A percentile compares a stretch with the other conserved stretches of the same genome.
These are phyloP conservation scores for Marmota monax DNA, from an alignment of 2,113 vertebrate species.

Conservation along the genomic window DNA sequence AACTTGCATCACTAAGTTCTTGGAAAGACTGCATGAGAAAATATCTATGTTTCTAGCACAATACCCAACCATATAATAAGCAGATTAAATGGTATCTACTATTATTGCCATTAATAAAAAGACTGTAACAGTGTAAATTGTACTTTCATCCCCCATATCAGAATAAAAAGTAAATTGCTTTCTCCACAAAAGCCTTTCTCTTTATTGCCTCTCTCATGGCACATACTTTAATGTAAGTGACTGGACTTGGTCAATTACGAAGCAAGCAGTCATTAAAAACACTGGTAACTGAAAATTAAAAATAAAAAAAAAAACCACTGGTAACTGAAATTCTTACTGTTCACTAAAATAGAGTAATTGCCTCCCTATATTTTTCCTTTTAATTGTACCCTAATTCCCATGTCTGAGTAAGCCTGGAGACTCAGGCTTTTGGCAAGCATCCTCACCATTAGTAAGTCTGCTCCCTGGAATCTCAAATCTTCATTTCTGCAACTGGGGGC, in stretches of 20 bases:
- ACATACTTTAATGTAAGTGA: neutral
- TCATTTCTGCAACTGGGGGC: neutral
- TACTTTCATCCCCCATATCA: neutral
- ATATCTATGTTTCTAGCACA: neutral
- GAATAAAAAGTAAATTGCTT: constrained; percentile 40
- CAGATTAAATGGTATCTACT: neutral
- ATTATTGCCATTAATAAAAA: constrained; percentile 2
- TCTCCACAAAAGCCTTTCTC: neutral
- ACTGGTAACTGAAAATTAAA: neutral
- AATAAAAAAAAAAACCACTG: too few relatives aligned
- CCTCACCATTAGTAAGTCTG: neutral
- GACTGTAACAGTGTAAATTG: neutral
- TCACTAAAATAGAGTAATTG: constrained; percentile 50
- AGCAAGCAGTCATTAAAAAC: constrained; percentile 38
- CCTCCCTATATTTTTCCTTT: constrained; percentile 16
- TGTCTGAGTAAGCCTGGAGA: neutral
- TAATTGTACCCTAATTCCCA: constrained; percentile 11
- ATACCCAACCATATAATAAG: neutral
- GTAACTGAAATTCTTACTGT: neutral
- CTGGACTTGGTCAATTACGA: neutral
- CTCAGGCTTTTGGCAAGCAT: neutral
- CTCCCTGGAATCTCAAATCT: neutral
- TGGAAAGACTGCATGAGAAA: neutral
- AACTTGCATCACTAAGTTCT: neutral
- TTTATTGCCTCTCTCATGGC: neutral